Percentiles rank a stretch among this genome's conserved stretches.
phyloP scores from a whole-genome alignment of 1,140 invertebrate genomes.

The Calosoma granatense region DNA sequence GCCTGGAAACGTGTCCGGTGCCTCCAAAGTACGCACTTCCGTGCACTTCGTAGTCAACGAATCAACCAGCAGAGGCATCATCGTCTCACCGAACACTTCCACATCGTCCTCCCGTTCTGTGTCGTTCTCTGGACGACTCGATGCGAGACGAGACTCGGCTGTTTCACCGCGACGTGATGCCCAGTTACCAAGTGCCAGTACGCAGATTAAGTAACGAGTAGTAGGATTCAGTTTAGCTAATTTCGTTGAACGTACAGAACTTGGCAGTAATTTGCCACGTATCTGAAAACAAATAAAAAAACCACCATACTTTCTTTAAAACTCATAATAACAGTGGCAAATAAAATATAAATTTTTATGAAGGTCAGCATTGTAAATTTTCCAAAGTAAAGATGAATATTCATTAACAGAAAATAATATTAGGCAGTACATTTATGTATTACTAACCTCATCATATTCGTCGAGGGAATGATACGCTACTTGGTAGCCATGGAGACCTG shows the following conservation, averaged over 20 bases:
- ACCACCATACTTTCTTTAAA: too few relatives aligned
- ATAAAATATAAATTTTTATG: too few relatives aligned
- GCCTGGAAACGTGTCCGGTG: constrained; percentile 50
- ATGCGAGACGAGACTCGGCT: constrained; percentile 40
- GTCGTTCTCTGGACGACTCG: constrained; percentile 37
- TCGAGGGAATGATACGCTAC: constrained; percentile 74
- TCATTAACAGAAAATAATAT: too few relatives aligned
- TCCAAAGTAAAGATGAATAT: too few relatives aligned
- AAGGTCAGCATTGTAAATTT: too few relatives aligned
- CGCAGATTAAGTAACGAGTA: constrained; percentile 74
- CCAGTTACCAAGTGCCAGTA: constrained; percentile 69
- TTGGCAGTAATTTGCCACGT: constrained; percentile 56
- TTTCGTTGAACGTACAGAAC: constrained; percentile 56
- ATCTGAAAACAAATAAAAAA: constrained; percentile 47
- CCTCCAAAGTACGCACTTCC: constrained; percentile 63
- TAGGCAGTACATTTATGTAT: too few relatives aligned
- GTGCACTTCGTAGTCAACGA: constrained; percentile 64
- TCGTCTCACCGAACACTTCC: constrained; percentile 36
- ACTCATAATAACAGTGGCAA: too few relatives aligned
- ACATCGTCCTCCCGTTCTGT: constrained; percentile 38
- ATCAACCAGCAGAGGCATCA: constrained; percentile 56
- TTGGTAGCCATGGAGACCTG: constrained; percentile 73
- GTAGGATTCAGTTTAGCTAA: constrained; percentile 62
- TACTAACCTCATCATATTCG: constrained; percentile 42
- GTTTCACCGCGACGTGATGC: constrained; percentile 31